Evolutionary conservation across 2,888 invertebrate genomes (phyloP).

Genomic region (Kryphioiulus occultus): DNA sequence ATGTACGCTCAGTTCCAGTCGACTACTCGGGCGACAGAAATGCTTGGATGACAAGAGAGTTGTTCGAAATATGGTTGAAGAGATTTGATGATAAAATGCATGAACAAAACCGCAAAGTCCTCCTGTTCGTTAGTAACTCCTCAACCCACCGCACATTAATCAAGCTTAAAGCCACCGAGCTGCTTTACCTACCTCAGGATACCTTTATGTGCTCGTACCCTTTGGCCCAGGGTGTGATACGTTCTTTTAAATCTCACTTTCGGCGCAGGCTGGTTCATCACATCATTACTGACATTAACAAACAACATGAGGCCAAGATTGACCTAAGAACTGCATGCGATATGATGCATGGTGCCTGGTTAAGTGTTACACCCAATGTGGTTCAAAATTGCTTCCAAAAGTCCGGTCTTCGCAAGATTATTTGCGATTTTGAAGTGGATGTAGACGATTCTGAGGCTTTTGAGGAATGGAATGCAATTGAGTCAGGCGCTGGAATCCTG

Average conservation of each 20-base stretch:
- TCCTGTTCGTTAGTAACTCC: constrained; percentile 43
- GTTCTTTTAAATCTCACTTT: constrained; percentile 25
- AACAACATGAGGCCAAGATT: background rate
- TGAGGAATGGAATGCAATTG: background rate
- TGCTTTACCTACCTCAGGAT: background rate
- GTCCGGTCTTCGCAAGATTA: background rate
- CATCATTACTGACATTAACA: background rate
- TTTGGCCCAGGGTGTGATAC: constrained; percentile 44
- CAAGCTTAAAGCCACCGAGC: background rate
- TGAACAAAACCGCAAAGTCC: background rate
- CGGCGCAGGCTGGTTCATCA: background rate
- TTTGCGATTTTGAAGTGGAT: background rate
- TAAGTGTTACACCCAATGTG: background rate
- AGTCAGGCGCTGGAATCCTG: background rate
- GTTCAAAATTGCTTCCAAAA: constrained; percentile 44
- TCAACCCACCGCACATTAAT: constrained; percentile 21
- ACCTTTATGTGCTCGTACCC: background rate
- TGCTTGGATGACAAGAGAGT: constrained; percentile 55
- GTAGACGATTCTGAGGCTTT: background rate
- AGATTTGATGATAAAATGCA: background rate
- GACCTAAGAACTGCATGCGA: background rate
- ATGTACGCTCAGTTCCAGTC: constrained; percentile 51
- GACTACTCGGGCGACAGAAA: constrained; percentile 53
- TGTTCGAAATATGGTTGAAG: constrained; percentile 53
- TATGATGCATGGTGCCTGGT: constrained; percentile 38